phyloP scores from a whole-genome alignment of 1,140 invertebrate genomes.

The Tetramorium simillimum region DNA sequence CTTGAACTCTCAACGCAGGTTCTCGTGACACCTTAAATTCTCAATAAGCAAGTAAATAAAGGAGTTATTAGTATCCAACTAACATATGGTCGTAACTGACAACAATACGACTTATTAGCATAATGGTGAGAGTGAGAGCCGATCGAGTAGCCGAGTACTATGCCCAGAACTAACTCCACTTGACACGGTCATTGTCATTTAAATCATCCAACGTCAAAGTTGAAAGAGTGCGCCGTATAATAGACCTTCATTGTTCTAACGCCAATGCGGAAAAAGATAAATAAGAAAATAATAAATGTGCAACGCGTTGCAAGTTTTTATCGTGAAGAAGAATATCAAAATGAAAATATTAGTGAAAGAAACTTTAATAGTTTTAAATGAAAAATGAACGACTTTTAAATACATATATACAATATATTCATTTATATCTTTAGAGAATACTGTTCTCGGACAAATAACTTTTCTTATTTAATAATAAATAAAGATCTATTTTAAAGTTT shows the following conservation, averaged over 20 bases:
- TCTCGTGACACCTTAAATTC: conserved; percentile 25
- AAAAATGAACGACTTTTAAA: neutral
- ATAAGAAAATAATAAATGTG: conserved; percentile 12
- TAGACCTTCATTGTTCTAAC: conserved; percentile 33
- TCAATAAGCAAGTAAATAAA: conserved; percentile 32
- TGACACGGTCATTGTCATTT: conserved; percentile 65
- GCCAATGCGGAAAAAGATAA: conserved; percentile 21
- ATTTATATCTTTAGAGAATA: neutral
- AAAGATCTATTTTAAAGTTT: neutral
- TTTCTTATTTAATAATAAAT: neutral
- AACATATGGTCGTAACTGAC: conserved; percentile 24
- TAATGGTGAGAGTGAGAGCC: conserved; percentile 64
- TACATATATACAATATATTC: too few species aligned
- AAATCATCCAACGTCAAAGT: conserved; percentile 50
- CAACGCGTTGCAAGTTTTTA: neutral
- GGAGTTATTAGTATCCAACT: conserved; percentile 37
- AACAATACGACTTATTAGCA: conserved; percentile 67
- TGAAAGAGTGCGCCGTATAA: conserved; percentile 36
- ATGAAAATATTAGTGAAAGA: conserved; percentile 13
- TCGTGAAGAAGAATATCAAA: neutral
- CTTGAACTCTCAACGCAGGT: neutral
- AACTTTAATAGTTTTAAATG: neutral
- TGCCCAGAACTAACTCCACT: conserved; percentile 44
- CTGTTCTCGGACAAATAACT: neutral
- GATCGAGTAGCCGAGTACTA: conserved; percentile 53